phyloP scores from a whole-genome alignment of 2,797 vertebrate species.

The Morelia viridis region DNA sequence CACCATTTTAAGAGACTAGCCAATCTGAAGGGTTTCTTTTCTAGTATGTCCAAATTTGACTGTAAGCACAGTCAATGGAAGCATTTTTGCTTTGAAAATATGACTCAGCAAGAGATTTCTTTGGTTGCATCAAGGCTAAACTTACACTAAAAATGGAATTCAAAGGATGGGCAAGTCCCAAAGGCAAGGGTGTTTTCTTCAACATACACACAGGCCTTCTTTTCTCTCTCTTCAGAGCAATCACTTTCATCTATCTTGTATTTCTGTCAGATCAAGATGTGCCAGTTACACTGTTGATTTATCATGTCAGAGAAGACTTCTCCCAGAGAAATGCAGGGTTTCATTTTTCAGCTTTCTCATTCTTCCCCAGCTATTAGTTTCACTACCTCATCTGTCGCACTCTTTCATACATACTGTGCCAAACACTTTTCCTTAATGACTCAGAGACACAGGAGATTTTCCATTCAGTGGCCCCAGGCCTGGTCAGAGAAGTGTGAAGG shows the following conservation, averaged over 20 bases:
- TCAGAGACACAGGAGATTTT: slow-evolving; percentile 25
- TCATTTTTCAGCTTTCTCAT: slow-evolving; percentile 60
- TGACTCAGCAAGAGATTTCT: slow-evolving; percentile 23
- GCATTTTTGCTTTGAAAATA: neutral
- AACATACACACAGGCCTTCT: neutral
- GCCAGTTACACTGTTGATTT: slow-evolving; percentile 43
- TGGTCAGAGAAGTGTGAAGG: neutral
- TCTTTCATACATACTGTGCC: slow-evolving; percentile 24
- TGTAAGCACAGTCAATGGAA: slow-evolving; percentile 14
- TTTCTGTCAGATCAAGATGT: slow-evolving; percentile 41
- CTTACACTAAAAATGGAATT: neutral
- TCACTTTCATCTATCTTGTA: slow-evolving; percentile 2
- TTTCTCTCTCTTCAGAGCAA: slow-evolving; percentile 21
- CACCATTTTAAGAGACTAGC: neutral
- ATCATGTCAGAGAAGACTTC: slow-evolving; percentile 48
- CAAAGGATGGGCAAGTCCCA: slow-evolving; percentile 25
- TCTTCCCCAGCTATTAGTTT: slow-evolving; percentile 52
- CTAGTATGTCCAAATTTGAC: slow-evolving; percentile 7
- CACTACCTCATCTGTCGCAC: slow-evolving; percentile 21
- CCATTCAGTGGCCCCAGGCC: neutral
- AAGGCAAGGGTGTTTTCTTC: slow-evolving; percentile 12
- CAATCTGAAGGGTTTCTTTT: neutral
- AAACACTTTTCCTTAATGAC: slow-evolving; percentile 44
- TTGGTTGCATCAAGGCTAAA: slow-evolving; percentile 10
- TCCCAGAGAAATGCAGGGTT: slow-evolving; percentile 55